Base-by-base conservation (phyloP, 2,888 invertebrate genomes). In the Sesamia inferens region DNA sequence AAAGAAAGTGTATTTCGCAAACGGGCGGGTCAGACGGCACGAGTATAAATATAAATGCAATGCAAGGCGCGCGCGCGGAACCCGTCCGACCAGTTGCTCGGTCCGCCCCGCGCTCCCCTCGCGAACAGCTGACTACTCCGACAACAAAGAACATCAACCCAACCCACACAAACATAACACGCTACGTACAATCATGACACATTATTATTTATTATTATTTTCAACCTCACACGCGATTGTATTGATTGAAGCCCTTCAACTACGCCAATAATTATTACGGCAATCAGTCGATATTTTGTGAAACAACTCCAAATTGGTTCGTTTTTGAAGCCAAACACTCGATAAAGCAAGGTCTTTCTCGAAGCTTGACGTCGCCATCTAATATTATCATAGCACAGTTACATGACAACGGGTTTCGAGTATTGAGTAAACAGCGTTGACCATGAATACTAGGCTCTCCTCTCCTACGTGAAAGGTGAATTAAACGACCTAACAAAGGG, bases 111-210 rank as follows among this genome's bases (percentile, higher is more conserved):
- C 81, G 44, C 82, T 85, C 86, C 87, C 72, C 88, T 81, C 76
- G 71, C 87, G 89, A 95, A 95, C 95, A 95, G 95, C 95, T 95
- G 95, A 94, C 92, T 90, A 89, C 87, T 81, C 89, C 87, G 88
- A 93, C 92, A 95, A 95, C 96, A 96, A 95, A 95, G 95, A 93
- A 92, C 88, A 86, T 80, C 85, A 87, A 87, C 87, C 84, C 88
- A 88, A 79, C 87, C 84, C 87, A 90, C 84, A 89, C 84, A 85
- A 83, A 85, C 85, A 87, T 85, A 84, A 81, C 79, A 85, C 82
- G 82, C 79, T 87, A 87, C 85, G 71, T 82, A 87, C 78, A 79
- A 87, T 77, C 83, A 89, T 81, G 65, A 79, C 61, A 83, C 68
- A 81, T 81, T 77, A 83, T 79, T 83, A 84, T 83, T 81, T 77